Evolutionary conservation across 2,888 invertebrate genomes (phyloP).

Genomic region (Pristionchus japonicus): DNA sequence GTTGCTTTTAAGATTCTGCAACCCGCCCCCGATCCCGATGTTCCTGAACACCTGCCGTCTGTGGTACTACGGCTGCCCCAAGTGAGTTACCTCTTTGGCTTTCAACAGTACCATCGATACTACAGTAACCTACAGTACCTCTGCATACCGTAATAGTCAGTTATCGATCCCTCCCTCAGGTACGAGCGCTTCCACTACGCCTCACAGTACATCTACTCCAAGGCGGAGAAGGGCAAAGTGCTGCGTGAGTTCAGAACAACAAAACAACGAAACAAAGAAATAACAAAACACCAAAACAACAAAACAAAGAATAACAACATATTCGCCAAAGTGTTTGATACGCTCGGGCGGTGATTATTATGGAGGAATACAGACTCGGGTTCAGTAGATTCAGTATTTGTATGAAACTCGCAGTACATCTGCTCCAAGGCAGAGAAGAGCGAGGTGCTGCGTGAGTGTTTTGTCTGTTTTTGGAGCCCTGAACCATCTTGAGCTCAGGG

Average conservation of each 20-base stretch:
- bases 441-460: too few relatives aligned
- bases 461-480: too few relatives aligned
- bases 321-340: too few relatives aligned
- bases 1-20: slow-evolving; percentile 71
- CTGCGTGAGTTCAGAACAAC: slow-evolving; percentile 53
- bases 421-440: too few relatives aligned
- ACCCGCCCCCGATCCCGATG: slow-evolving; percentile 69
- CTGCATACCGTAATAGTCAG: not conserved
- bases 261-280: too few relatives aligned
- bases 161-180: slow-evolving; percentile 48
- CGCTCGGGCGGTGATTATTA: too few relatives aligned
- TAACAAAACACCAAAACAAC: too few relatives aligned
- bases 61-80: slow-evolving; percentile 69
- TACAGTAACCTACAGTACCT: not conserved
- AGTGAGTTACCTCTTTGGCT: not conserved
- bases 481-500: too few relatives aligned
- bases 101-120: not conserved
- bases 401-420: too few relatives aligned
- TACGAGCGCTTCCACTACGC: slow-evolving; percentile 69
- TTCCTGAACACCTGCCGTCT: slow-evolving; percentile 70
- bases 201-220: slow-evolving; percentile 69
- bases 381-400: too few relatives aligned
- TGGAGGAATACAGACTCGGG: too few relatives aligned
- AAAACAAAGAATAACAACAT: too few relatives aligned
- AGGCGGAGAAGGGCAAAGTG: slow-evolving; percentile 71